phyloP scores from a whole-genome alignment of 1,140 invertebrate species.

The Tachypleus tridentatus region DNA sequence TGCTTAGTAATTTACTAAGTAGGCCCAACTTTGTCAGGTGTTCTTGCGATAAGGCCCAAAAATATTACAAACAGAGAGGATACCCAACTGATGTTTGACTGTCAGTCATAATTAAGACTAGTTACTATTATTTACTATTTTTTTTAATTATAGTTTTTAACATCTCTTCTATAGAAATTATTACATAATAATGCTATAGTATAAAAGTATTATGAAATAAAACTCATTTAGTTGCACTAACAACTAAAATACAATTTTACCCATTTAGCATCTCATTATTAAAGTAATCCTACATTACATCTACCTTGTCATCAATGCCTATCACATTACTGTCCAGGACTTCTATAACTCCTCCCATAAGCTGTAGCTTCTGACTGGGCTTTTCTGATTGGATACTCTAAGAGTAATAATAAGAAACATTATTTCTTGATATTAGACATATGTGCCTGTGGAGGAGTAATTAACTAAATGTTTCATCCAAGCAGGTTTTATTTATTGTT shows the following conservation, averaged over 20 bases:
- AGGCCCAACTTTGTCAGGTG: too few relatives aligned
- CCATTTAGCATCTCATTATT: too few relatives aligned
- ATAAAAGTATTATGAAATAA: slow-evolving; percentile 3
- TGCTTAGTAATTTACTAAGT: too few relatives aligned
- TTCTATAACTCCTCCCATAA: slow-evolving; percentile 43
- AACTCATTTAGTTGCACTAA: neutral
- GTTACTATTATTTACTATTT: too few relatives aligned
- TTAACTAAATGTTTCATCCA: neutral
- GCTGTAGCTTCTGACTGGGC: slow-evolving; percentile 36
- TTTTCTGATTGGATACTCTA: slow-evolving; percentile 38
- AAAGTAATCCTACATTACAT: slow-evolving; percentile 4
- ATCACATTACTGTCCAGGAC: slow-evolving; percentile 40
- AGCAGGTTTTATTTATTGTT: too few relatives aligned
- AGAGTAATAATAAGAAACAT: slow-evolving; percentile 15
- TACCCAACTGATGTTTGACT: too few relatives aligned
- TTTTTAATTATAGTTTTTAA: too few relatives aligned
- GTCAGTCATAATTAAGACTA: too few relatives aligned
- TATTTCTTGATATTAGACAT: slow-evolving; percentile 1
- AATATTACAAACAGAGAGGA: too few relatives aligned
- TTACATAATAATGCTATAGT: slow-evolving; percentile 2
- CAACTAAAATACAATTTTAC: too few relatives aligned
- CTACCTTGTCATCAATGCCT: slow-evolving; percentile 44
- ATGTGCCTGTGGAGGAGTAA: slow-evolving; percentile 4
- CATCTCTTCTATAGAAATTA: too few relatives aligned
- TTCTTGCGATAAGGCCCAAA: too few relatives aligned